Evolutionary conservation across 2,888 invertebrate genomes (phyloP).

Genomic region (Scaptomyza reducta): DNA sequence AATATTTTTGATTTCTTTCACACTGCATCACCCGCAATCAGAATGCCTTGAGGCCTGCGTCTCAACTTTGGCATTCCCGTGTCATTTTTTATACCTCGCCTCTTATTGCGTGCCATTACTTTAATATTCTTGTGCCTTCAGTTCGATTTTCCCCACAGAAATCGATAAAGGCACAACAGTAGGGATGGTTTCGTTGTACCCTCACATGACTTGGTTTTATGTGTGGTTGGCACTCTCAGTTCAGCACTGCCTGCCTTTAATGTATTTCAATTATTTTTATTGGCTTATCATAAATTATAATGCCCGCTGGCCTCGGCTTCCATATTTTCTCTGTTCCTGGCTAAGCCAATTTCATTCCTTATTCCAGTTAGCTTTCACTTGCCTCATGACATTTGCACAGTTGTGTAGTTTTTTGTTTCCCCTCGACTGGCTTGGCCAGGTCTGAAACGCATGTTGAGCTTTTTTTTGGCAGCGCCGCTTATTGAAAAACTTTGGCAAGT

Average conservation of each 20-base stretch:
- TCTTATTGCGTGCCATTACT: conserved; percentile 69
- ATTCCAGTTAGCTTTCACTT: conserved; percentile 9
- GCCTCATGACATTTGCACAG: conserved; percentile 38
- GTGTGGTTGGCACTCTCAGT: conserved; percentile 35
- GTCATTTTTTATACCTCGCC: conserved; percentile 46
- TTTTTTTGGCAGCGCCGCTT: conserved; percentile 48
- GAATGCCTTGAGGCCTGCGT: conserved; percentile 25
- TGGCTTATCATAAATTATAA: conserved; percentile 72
- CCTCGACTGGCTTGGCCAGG: conserved; percentile 7
- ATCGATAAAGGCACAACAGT: conserved; percentile 46
- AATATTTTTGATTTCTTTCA: conserved; percentile 27
- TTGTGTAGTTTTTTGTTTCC: conserved; percentile 22
- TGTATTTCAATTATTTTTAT: conserved; percentile 75
- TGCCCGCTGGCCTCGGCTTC: conserved; percentile 56
- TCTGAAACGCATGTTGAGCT: conserved; percentile 52
- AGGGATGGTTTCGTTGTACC: conserved; percentile 43
- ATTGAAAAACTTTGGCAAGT: conserved; percentile 55
- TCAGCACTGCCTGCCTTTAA: conserved; percentile 52
- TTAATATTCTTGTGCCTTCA: conserved; percentile 54
- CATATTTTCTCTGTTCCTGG: conserved; percentile 45
- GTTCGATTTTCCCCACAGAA: conserved; percentile 28
- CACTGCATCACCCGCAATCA: conserved; percentile 37
- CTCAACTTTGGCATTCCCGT: conserved; percentile 62
- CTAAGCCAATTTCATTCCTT: not conserved
- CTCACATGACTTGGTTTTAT: conserved; percentile 26